Percentiles rank a stretch among this genome's conserved stretches.
phyloP scores from a whole-genome alignment of 2,797 vertebrate species.

The Macropodus opercularis region DNA sequence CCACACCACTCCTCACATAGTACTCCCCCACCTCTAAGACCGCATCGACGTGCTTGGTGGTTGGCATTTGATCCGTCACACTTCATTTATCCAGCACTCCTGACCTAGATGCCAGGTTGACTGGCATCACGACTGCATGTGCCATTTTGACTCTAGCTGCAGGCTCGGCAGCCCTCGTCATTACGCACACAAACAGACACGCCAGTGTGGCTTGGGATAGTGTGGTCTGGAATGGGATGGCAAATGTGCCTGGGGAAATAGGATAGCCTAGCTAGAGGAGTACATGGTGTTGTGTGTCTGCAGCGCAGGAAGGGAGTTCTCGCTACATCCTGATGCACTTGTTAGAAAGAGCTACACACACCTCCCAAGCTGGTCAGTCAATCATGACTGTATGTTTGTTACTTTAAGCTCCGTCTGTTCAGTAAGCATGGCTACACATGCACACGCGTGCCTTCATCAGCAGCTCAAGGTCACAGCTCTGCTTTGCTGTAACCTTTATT shows the following conservation, averaged over 20 bases:
- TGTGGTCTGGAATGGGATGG: constrained; percentile 53
- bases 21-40: constrained; percentile 28
- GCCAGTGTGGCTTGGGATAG: constrained; percentile 38
- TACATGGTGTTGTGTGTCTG: constrained; percentile 24
- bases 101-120: constrained; percentile 81
- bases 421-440: constrained; percentile 73
- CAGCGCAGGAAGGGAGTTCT: constrained; percentile 38
- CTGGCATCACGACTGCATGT: constrained; percentile 48
- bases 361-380: constrained; percentile 64
- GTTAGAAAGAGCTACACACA: constrained; percentile 64
- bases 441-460: constrained; percentile 57
- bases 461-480: constrained; percentile 78
- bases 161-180: constrained; percentile 55
- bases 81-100: constrained; percentile 75
- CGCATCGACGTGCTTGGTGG: constrained; percentile 52
- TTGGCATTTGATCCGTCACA: constrained; percentile 82
- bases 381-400: constrained; percentile 78
- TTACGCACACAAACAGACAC: constrained; percentile 25
- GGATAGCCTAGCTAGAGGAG: constrained; percentile 52
- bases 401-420: constrained; percentile 80
- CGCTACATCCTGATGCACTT: constrained; percentile 58
- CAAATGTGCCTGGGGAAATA: constrained; percentile 63
- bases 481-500: constrained; percentile 77
- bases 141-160: constrained; percentile 49
- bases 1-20: constrained; percentile 24